phyloP scores from a whole-genome alignment of 2,113 vertebrate species.

The Cryptoleucopteryx plumbea region DNA sequence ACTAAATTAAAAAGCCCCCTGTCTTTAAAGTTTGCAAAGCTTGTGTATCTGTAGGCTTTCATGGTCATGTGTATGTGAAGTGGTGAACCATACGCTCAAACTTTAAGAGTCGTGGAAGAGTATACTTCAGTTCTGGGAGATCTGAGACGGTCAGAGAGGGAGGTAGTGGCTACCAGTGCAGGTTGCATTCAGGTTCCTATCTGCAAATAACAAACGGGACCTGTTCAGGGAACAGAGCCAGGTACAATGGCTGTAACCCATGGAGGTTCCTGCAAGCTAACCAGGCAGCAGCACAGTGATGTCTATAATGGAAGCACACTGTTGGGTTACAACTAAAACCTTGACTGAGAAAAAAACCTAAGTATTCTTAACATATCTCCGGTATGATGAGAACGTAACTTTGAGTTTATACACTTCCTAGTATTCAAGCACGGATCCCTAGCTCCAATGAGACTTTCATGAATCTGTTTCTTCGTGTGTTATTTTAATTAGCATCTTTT shows the following conservation, averaged over 20 bases:
- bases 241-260: not conserved
- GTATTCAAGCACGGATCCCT: not conserved
- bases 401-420: not conserved
- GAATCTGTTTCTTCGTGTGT: not conserved
- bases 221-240: not conserved
- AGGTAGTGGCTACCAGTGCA: not conserved
- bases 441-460: not conserved
- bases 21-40: not conserved
- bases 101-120: not conserved
- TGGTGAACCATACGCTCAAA: not conserved
- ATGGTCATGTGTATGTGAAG: rapidly evolving
- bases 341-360: not conserved
- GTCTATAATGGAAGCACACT: not conserved
- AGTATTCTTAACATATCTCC: not conserved
- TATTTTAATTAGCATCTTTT: not conserved
- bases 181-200: not conserved
- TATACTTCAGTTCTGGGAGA: not conserved
- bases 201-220: not conserved
- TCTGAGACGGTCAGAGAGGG: not conserved
- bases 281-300: not conserved
- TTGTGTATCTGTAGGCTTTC: not conserved
- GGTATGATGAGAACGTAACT: not conserved
- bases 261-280: not conserved
- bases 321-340: not conserved
- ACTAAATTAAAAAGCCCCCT: not conserved